These are phyloP conservation scores for Gymnobelideus leadbeateri DNA, from an alignment of 2,113 vertebrate species.

Conservation along the genomic window DNA sequence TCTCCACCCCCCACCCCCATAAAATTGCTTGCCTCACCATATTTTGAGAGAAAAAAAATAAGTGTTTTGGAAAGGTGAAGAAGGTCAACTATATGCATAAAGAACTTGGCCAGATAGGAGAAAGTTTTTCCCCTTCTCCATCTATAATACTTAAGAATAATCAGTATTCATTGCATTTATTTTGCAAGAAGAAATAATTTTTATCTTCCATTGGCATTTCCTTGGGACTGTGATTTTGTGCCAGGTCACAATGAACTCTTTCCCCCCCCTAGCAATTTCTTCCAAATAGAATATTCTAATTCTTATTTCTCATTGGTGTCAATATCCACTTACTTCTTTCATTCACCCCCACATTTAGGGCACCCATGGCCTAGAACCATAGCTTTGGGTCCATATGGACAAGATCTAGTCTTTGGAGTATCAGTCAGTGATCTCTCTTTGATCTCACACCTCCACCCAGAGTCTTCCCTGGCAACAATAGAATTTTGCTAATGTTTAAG, in stretches of 20 bases:
- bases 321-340: neutral
- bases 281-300: neutral
- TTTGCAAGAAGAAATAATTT: neutral
- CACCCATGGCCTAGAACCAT: neutral
- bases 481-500: neutral
- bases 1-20: constrained; percentile 21
- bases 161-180: neutral
- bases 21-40: constrained; percentile 41
- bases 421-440: neutral
- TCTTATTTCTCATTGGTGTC: neutral
- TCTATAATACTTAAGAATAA: neutral
- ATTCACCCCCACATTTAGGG: neutral
- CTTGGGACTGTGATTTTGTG: neutral
- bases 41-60: constrained; percentile 36
- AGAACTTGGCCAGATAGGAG: neutral
- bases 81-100: neutral
- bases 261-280: neutral
- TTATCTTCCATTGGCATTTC: neutral
- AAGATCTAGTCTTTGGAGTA: neutral
- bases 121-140: neutral
- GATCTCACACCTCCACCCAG: neutral
- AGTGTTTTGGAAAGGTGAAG: constrained; percentile 22
- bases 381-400: neutral
- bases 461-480: neutral
- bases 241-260: neutral